Base-by-base conservation (phyloP, 1,140 invertebrate species). In the Sesamia nonagrioides region DNA sequence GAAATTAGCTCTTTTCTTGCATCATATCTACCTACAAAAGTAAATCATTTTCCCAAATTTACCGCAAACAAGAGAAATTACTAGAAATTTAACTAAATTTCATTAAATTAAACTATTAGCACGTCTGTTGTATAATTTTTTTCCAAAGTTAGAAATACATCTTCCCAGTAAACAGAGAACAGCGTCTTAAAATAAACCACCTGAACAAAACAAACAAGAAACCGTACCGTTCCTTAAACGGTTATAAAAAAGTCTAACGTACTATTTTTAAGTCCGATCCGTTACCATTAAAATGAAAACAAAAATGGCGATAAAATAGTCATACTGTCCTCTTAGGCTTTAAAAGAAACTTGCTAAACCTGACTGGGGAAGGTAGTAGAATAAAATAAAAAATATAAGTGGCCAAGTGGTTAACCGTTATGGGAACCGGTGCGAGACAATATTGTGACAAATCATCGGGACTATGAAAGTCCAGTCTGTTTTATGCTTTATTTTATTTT, bases 251-350 rank as follows among this genome's bases (percentile, higher is more conserved):
- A 48, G 7, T 54, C 68, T 71, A 74, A 74, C 21, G 72, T 61
- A 75, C 73, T 75, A 75, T 75, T 63, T 73, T 75, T 61, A 75
- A 75, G 35, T 63, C 73, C 42, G 56, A 60, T 75, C 73, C 73
- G 73, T 75, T 75, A 75, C 73, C 58, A 75, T 75, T 75, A 75
- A 60, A 50, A 75, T 9, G 21, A 61, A 63, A 63, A 75, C 73
- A 75, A 61, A 48, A 21, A 50, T 63, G 54, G 21, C 33, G 7
- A 15, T 15, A 40, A 75, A 75, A 75, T 61, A 75, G 58, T 35
- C 18, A 61, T 63, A 61, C 58, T 75, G 73, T 75, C 73, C 58
- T 35, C 42, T 35, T 63, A 37, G 33, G 58, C 40, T 50, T 73
- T 17, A 48, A 61, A 61, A 75, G 61, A 45, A 61, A 58, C 40